A percentile compares a stretch with the other conserved stretches of the same genome.
phyloP scores from a whole-genome alignment of 2,888 invertebrate species.

The Phyllotreta cruciferae region DNA sequence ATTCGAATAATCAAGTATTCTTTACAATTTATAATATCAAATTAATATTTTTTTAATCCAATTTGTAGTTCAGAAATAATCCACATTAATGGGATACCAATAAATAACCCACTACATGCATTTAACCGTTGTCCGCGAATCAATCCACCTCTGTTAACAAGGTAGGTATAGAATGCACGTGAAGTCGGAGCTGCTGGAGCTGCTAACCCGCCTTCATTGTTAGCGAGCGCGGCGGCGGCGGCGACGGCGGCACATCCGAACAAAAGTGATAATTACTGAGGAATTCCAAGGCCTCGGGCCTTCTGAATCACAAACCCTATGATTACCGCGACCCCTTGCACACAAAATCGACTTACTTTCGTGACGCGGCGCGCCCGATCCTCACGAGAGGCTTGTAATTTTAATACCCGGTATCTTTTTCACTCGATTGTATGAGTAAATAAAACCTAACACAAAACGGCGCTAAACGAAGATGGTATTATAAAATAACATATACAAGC shows the following conservation, averaged over 20 bases:
- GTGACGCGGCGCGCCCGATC: neutral
- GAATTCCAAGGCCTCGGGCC: constrained; percentile 21
- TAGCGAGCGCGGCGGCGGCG: constrained; percentile 13
- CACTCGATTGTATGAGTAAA: too few relatives aligned
- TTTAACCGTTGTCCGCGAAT: neutral
- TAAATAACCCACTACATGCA: neutral
- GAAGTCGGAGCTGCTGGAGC: constrained; percentile 6
- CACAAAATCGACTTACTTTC: constrained; percentile 14
- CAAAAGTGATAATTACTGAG: constrained; percentile 26
- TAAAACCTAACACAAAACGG: too few relatives aligned
- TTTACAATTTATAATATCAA: too few relatives aligned
- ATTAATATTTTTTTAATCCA: too few relatives aligned
- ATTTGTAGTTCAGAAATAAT: neutral
- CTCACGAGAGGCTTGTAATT: neutral
- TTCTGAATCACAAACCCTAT: constrained; percentile 13
- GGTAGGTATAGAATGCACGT: constrained; percentile 16
- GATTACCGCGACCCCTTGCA: constrained; percentile 15
- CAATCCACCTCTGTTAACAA: constrained; percentile 12
- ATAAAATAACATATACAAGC: too few relatives aligned
- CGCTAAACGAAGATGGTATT: too few relatives aligned
- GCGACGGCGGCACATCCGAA: constrained; percentile 15
- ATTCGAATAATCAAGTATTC: too few relatives aligned
- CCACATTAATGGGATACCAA: neutral
- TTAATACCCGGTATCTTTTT: too few relatives aligned
- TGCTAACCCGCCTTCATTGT: constrained; percentile 12